phyloP scores from a whole-genome alignment of 2,797 vertebrate species.

The Alouatta caraya region DNA sequence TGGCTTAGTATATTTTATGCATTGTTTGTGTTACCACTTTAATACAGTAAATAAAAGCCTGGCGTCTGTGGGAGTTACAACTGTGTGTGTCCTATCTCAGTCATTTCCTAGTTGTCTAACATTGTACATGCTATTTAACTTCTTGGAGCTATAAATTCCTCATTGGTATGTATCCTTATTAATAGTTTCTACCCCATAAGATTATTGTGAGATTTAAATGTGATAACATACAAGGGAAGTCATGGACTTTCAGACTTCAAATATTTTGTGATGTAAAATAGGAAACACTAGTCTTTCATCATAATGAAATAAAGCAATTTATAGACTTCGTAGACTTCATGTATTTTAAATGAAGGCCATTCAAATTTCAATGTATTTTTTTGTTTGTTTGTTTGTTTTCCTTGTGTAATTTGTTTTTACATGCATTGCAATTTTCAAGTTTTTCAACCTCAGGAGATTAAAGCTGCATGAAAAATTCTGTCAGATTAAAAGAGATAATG shows the following conservation, averaged over 20 bases:
- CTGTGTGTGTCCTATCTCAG: background rate
- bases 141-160: background rate
- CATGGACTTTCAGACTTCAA: background rate
- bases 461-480: conserved; percentile 28
- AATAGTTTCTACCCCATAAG: background rate
- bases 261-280: background rate
- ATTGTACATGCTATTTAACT: background rate
- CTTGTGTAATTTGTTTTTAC: conserved; percentile 25
- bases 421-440: conserved; percentile 8
- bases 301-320: background rate
- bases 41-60: background rate
- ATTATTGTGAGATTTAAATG: conserved; percentile 23
- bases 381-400: background rate
- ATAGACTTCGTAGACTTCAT: background rate
- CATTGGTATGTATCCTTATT: background rate
- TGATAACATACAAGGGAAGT: background rate
- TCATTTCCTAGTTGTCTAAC: background rate
- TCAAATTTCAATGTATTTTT: background rate
- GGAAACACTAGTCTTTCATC: background rate
- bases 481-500: conserved; percentile 33
- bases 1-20: background rate
- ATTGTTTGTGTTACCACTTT: background rate
- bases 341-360: background rate
- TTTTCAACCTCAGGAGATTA: conserved; percentile 30
- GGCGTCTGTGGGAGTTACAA: background rate